A percentile compares a stretch with the other conserved stretches of the same genome.
phyloP scores from a whole-genome alignment of 2,888 invertebrate species.

The Hypercompe scribonia region DNA sequence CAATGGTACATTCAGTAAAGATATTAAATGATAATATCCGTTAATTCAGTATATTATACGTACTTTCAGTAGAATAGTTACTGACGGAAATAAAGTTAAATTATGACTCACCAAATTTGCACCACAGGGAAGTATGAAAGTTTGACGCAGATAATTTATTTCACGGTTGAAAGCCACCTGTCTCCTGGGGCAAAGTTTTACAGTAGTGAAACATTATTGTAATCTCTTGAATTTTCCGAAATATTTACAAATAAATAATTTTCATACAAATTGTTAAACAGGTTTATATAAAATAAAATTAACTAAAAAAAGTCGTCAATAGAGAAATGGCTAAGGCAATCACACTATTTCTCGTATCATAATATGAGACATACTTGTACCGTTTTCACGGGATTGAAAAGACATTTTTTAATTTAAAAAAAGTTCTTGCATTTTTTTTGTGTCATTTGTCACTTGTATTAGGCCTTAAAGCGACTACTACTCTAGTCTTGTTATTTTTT shows the following conservation, averaged over 20 bases:
- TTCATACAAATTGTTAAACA: not conserved
- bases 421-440: too few species aligned
- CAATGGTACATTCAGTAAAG: too few species aligned
- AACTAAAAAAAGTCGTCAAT: not conserved
- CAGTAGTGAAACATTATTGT: not conserved
- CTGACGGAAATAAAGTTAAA: not conserved
- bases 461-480: too few species aligned
- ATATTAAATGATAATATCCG: too few species aligned
- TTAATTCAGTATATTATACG: too few species aligned
- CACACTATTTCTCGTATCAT: not conserved
- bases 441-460: too few species aligned
- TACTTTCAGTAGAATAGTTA: not conserved
- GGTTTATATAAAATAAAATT: too few species aligned
- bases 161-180: not conserved
- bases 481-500: too few species aligned
- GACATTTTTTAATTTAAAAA: too few species aligned
- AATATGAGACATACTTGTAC: too few species aligned
- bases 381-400: too few species aligned
- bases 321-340: too few species aligned
- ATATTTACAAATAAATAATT: not conserved
- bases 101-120: not conserved
- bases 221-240: not conserved
- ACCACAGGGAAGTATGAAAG: not conserved
- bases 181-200: not conserved
- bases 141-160: not conserved